A percentile compares a stretch with the other conserved stretches of the same genome.
Conservation (phyloP, 2,113 vertebrate genomes). For the Macroglossus sobrinus region DNA sequence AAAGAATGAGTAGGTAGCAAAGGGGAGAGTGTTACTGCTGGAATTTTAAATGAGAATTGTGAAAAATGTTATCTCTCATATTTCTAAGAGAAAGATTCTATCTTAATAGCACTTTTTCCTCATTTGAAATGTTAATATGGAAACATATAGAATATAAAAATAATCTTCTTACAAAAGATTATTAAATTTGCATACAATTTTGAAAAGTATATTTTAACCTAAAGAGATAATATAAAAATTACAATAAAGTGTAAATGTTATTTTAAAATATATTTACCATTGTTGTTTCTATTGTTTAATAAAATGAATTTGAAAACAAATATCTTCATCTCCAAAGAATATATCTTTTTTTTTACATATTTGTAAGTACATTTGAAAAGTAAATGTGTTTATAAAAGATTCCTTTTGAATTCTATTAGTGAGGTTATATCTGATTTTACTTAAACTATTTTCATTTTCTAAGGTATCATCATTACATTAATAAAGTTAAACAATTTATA, state of each 20-base stretch:
- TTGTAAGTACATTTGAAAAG: background rate
- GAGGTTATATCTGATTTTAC: conserved; percentile 40
- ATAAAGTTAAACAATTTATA: background rate
- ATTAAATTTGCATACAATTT: background rate
- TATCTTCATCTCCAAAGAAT: background rate
- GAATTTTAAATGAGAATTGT: background rate
- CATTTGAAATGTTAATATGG: background rate
- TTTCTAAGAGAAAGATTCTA: background rate
- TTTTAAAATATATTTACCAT: conserved; percentile 27
- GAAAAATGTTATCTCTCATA: background rate
- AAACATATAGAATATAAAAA: background rate
- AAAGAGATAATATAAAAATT: background rate
- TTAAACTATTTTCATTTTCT: conserved; percentile 1
- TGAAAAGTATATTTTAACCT: background rate
- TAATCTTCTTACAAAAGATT: background rate
- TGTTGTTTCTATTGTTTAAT: background rate
- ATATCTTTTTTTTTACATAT: background rate
- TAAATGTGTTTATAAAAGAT: conserved; percentile 12
- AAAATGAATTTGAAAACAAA: conserved; percentile 17
- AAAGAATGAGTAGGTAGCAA: background rate
- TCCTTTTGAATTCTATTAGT: conserved; percentile 14
- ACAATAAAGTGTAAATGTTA: background rate
- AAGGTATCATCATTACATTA: background rate
- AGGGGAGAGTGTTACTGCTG: rapidly evolving
- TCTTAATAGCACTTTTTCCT: background rate